These are phyloP conservation scores for Proisotoma minuta DNA, from an alignment of 2,888 invertebrate species.

Conservation along the genomic window DNA sequence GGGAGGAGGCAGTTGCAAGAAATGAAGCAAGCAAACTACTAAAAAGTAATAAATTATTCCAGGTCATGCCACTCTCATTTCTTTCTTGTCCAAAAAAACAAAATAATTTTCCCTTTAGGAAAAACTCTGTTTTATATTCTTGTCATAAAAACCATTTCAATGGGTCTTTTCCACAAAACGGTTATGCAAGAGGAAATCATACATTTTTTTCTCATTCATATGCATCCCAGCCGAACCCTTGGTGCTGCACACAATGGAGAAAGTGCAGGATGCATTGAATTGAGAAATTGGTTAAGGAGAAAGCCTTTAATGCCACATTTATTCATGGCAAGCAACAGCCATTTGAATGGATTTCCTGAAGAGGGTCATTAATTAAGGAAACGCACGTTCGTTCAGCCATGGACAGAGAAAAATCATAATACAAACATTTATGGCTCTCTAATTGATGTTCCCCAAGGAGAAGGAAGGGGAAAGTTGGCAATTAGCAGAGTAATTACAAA, in stretches of 20 bases:
- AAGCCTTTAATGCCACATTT: background rate
- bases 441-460: background rate
- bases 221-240: background rate
- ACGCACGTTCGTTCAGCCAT: slow-evolving; percentile 2
- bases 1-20: too few species aligned
- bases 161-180: slow-evolving; percentile 2
- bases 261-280: background rate
- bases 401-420: slow-evolving; percentile 13
- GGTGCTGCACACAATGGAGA: background rate
- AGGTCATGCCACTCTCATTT: slow-evolving; percentile 17
- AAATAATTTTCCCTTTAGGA: background rate
- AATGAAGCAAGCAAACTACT: too few species aligned
- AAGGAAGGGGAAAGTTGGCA: slow-evolving; percentile 10
- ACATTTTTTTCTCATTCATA: background rate
- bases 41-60: slow-evolving; percentile 15
- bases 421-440: slow-evolving; percentile 11
- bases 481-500: slow-evolving; percentile 9
- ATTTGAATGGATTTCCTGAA: background rate
- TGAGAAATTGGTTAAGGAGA: background rate
- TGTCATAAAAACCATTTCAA: slow-evolving; percentile 7
- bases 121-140: slow-evolving; percentile 12
- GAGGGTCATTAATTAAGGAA: slow-evolving; percentile 11
- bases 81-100: slow-evolving; percentile 6
- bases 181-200: background rate
- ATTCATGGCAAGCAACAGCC: background rate